Percentiles rank a stretch among this genome's conserved stretches.
Evolutionary conservation across 2,888 invertebrate genomes (phyloP).

Genomic region (Marronus borbonicus): DNA sequence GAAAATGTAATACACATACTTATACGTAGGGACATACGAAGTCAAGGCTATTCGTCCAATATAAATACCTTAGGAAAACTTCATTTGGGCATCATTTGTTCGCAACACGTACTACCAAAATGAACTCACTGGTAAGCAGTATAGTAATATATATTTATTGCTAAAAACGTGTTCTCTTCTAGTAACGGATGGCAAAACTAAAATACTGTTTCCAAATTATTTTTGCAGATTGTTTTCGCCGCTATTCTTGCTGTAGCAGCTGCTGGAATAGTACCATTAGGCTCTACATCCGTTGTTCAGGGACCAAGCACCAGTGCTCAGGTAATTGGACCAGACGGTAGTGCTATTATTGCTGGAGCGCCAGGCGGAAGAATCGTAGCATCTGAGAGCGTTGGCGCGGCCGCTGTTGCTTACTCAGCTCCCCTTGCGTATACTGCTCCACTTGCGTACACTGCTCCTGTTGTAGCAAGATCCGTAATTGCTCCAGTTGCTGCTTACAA

Average conservation of each 20-base stretch:
- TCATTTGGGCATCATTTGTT: conserved; percentile 48
- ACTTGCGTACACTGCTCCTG: conserved; percentile 12
- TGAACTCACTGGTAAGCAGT: conserved; percentile 50
- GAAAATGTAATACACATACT: background rate
- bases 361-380: conserved; percentile 52
- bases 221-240: conserved; percentile 43
- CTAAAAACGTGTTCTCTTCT: background rate
- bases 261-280: conserved; percentile 51
- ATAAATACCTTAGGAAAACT: conserved; percentile 46
- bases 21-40: background rate
- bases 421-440: conserved; percentile 32
- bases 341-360: conserved; percentile 49
- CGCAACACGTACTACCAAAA: conserved; percentile 42
- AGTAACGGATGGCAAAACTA: background rate
- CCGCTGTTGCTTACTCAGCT: conserved; percentile 37
- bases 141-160: background rate
- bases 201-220: background rate
- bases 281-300: conserved; percentile 51
- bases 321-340: conserved; percentile 53
- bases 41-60: conserved; percentile 49
- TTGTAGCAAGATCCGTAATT: conserved; percentile 10
- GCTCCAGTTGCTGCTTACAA: background rate
- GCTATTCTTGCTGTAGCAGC: conserved; percentile 51
- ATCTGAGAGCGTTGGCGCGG: conserved; percentile 30
- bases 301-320: conserved; percentile 53